phyloP scores from a whole-genome alignment of 1,140 invertebrate species.

The Penaeus indicus region DNA sequence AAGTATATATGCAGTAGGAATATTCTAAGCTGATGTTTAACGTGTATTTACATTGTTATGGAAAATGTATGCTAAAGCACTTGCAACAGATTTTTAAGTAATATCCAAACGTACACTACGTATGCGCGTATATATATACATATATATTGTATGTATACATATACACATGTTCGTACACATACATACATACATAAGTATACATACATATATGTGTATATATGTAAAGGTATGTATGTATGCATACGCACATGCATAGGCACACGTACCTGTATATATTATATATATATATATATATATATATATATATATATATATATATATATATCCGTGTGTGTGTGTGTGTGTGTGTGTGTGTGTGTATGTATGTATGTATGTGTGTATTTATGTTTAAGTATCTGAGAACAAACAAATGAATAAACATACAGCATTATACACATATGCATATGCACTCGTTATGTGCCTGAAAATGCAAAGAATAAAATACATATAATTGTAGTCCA shows the following conservation, averaged over 20 bases:
- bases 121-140: too few species aligned
- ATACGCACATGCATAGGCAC: background rate
- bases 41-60: background rate
- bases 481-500: too few species aligned
- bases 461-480: too few species aligned
- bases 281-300: background rate
- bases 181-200: too few species aligned
- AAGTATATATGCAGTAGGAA: too few species aligned
- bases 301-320: background rate
- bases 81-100: background rate
- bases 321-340: background rate
- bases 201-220: slow-evolving; percentile 5
- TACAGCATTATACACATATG: too few species aligned
- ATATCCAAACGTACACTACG: background rate
- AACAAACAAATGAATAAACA: too few species aligned
- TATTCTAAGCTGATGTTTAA: background rate
- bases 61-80: background rate
- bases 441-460: too few species aligned
- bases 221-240: background rate
- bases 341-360: background rate
- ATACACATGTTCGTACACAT: background rate
- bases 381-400: too few species aligned
- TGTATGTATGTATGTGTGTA: too few species aligned
- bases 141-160: background rate
- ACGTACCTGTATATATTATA: too few species aligned